phyloP scores from a whole-genome alignment of 2,888 invertebrate species.

The Erebia ligea region DNA sequence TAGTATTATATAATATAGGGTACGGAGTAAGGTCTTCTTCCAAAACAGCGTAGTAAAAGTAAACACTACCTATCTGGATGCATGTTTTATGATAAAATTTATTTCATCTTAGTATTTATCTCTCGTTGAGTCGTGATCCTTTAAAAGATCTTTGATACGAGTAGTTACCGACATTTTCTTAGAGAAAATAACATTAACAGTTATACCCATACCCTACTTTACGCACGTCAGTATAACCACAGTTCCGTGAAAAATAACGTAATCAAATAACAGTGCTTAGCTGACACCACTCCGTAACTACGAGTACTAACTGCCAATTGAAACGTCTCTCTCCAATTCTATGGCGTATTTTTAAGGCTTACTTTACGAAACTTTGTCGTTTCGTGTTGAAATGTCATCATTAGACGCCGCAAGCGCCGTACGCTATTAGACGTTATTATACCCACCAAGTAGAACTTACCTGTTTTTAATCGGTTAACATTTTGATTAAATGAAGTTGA shows the following conservation, averaged over 20 bases:
- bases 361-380: slow-evolving; percentile 17
- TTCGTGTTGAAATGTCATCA: slow-evolving; percentile 23
- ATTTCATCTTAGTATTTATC: too few species aligned
- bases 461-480: background rate
- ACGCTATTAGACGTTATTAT: slow-evolving; percentile 14
- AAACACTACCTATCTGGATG: too few species aligned
- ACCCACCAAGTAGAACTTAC: background rate
- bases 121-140: too few species aligned
- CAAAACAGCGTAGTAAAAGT: too few species aligned
- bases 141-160: background rate
- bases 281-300: slow-evolving; percentile 10
- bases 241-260: slow-evolving; percentile 20
- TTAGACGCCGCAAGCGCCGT: slow-evolving; percentile 17
- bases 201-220: slow-evolving; percentile 14
- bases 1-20: too few species aligned
- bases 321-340: slow-evolving; percentile 14
- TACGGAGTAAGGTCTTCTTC: too few species aligned
- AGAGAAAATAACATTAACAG: background rate
- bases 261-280: slow-evolving; percentile 13
- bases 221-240: slow-evolving; percentile 5
- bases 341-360: slow-evolving; percentile 8
- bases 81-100: too few species aligned
- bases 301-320: slow-evolving; percentile 1
- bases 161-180: background rate
- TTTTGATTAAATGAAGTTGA: background rate